Conservation (phyloP, 2,888 invertebrate genomes). For the Brachyptera risi region DNA sequence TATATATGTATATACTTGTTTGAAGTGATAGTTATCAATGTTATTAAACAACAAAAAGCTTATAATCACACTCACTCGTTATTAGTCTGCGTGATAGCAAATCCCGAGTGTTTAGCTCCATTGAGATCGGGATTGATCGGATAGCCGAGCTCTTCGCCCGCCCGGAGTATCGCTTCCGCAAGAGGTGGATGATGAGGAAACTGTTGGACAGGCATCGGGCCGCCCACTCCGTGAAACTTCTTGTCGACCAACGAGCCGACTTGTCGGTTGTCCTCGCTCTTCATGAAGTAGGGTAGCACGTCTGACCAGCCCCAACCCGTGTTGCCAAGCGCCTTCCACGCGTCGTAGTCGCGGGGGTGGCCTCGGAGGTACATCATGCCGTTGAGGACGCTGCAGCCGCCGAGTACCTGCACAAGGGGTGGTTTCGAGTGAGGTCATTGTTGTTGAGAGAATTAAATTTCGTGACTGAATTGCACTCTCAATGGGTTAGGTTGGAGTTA, state of each 20-base stretch:
- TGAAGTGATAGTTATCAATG: neutral
- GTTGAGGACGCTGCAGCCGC: slow-evolving; percentile 66
- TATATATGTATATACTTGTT: too few relatives aligned
- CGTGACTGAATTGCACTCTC: too few relatives aligned
- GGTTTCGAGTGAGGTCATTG: neutral
- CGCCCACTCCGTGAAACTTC: slow-evolving; percentile 57
- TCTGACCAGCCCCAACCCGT: slow-evolving; percentile 75
- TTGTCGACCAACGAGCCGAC: slow-evolving; percentile 53
- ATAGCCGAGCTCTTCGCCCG: slow-evolving; percentile 57
- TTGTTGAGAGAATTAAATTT: too few relatives aligned
- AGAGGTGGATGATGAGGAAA: slow-evolving; percentile 61
- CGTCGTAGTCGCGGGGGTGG: slow-evolving; percentile 67
- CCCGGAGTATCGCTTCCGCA: slow-evolving; percentile 58
- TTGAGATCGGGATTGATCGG: slow-evolving; percentile 61
- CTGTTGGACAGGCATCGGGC: slow-evolving; percentile 57
- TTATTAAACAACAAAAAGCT: too few relatives aligned
- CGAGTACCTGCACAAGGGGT: slow-evolving; percentile 44
- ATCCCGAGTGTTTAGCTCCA: slow-evolving; percentile 58
- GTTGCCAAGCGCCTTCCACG: slow-evolving; percentile 70
- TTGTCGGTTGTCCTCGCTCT: slow-evolving; percentile 63
- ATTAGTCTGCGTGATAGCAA: slow-evolving; percentile 60
- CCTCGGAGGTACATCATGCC: slow-evolving; percentile 85
- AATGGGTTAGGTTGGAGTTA: too few relatives aligned
- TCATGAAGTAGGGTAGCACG: slow-evolving; percentile 67
- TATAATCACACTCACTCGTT: slow-evolving; percentile 49